Base-by-base conservation (phyloP, 2,113 vertebrate species). In the Neomonachus schauinslandi region DNA sequence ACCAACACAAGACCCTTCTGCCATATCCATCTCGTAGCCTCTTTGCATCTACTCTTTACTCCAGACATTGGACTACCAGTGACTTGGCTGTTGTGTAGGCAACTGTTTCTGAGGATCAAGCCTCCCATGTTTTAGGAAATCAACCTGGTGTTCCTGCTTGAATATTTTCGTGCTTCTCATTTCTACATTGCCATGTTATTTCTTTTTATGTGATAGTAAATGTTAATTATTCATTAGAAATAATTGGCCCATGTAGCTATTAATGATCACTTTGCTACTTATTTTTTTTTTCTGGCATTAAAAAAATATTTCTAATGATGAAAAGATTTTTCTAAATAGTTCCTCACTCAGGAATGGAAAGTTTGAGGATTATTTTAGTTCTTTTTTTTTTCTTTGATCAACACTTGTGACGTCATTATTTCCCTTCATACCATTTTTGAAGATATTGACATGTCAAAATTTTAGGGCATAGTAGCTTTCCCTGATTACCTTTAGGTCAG, bases 341-440 rank as follows among this genome's bases (percentile, higher is more conserved):
- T 93, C 39, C 89, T 92, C 22, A 88, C 33, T 59, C 83, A 12
- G 15, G n/a, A 83, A 59, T 89, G 63, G 39, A 85, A 89, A 87
- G n/a, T 77, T 94, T 92, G 71, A 91, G 53, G 57, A 33, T 93
- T 51, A 33, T 76, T 92, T 95, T 90, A 74, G 22, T 36, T 74
- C 24, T 95, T 36, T 81, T 28, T 71, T 71, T 42, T 69, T 86
- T 26, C 16, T 93, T 89, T 95, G 26, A 61, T 77, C 51, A 59
- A 26, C 14, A 31, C 18, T 81, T 57, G 18, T 28, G 19, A 55
- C 21, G 96, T 96, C 53, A 77, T 85, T 91, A 84, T 93, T 91
- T 97, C 5, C 8, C 11, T 26, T 96, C 51, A 67, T 2, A 51
- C 4, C 7, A 55, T 39, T 74, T 90, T 93, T 88, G 19, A 82